phyloP scores from a whole-genome alignment of 2,113 vertebrate species.

The Lota lota region DNA sequence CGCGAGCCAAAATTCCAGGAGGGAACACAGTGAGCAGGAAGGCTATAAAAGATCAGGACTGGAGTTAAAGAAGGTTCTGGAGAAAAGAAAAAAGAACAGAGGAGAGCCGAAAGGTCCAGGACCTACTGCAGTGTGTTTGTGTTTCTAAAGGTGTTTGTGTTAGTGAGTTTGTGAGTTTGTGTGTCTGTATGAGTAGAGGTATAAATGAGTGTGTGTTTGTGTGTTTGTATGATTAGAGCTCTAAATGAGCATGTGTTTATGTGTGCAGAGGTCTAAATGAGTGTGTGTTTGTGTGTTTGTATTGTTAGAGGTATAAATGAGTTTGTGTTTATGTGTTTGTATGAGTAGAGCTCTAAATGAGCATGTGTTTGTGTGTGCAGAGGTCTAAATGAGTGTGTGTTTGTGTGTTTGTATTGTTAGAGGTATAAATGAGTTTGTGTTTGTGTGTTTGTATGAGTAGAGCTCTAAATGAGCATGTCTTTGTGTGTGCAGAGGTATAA shows the following conservation, averaged over 20 bases:
- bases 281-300: background rate
- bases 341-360: background rate
- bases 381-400: background rate
- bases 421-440: background rate
- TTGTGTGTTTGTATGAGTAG: background rate
- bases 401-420: background rate
- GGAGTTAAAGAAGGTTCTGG: slow-evolving; percentile 18
- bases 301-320: background rate
- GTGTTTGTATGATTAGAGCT: background rate
- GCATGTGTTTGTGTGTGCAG: background rate
- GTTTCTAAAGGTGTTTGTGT: too few species aligned
- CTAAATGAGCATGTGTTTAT: background rate
- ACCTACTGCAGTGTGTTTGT: too few species aligned
- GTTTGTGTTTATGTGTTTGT: background rate
- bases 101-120: slow-evolving; percentile 36
- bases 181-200: background rate
- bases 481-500: background rate
- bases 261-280: background rate
- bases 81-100: slow-evolving; percentile 28
- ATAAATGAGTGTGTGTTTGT: slow-evolving; percentile 10
- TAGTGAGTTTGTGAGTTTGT: slow-evolving; percentile 11
- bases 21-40: slow-evolving; percentile 50
- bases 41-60: slow-evolving; percentile 38
- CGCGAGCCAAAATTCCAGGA: slow-evolving; percentile 74
- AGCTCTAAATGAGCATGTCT: background rate